phyloP scores from a whole-genome alignment of 2,888 invertebrate genomes.

The Sphaerophoria rueppellii region DNA sequence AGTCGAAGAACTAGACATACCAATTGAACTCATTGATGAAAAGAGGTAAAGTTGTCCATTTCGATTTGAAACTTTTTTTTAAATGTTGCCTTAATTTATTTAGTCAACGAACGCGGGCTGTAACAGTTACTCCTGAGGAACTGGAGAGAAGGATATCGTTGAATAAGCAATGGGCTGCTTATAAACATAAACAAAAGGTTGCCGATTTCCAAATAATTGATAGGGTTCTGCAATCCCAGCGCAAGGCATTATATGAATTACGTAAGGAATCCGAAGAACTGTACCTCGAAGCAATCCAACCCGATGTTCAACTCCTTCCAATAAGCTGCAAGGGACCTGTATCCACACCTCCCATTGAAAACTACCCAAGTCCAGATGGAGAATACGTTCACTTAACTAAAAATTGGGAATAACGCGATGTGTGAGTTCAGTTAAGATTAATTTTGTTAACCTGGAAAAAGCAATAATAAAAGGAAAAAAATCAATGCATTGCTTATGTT shows the following conservation, averaged over 20 bases:
- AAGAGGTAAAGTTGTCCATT: constrained; percentile 82
- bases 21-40: constrained; percentile 86
- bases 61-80: not conserved
- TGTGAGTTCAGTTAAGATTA: not conserved
- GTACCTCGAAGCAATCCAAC: constrained; percentile 93
- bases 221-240: constrained; percentile 87
- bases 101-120: constrained; percentile 84
- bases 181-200: constrained; percentile 86
- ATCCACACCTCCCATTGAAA: constrained; percentile 91
- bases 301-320: constrained; percentile 88
- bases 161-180: constrained; percentile 89
- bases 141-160: constrained; percentile 86
- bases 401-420: constrained; percentile 86
- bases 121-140: constrained; percentile 84
- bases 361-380: constrained; percentile 93
- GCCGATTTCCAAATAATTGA: constrained; percentile 88
- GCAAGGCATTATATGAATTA: constrained; percentile 90
- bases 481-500: no score
- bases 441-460: not conserved
- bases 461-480: not conserved
- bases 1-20: constrained; percentile 92
- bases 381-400: constrained; percentile 92
- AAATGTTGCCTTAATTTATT: not conserved
- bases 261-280: constrained; percentile 91
- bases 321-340: constrained; percentile 88